Base-by-base conservation (phyloP, 1,140 invertebrate species). In the Fopius arisanus region DNA sequence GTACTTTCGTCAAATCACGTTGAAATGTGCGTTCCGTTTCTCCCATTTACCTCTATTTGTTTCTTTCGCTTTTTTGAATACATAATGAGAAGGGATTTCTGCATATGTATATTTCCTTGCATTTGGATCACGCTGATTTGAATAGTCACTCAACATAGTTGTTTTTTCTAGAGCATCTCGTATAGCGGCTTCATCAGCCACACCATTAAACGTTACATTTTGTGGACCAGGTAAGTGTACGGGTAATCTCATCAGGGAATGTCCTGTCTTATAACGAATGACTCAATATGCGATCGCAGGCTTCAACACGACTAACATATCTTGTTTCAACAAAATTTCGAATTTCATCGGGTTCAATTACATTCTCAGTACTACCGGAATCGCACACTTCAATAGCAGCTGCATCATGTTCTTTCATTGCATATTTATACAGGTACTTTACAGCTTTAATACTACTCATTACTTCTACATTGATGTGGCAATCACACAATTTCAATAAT, bases 311-410 rank as follows among this genome's bases (percentile, higher is more conserved):
- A 21, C 67, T 40, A 14, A 43, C 31, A 5, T 41, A 68, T 41
- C 70, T 48, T 63, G 70, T 28, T 65, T 72, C 54, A 1, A 65
- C 1, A 26, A 37, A 65, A 72, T 72, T 59, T 3, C 33, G 26
- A 19, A 72, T 72, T 65, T 72, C 70, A n/a, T 72, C 70, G 21
- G 62, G 70, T 6, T 72, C n/a, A 43, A 66, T 66, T 31, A 4
- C 29, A 3, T 31, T 31, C 21, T 16, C 26, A 26, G 10, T 19
- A 21, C 10, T 2, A 2, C 29, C 69, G 4, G 23, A 31, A 21
- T 23, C 43, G 3, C 16, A 16, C n/a, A 51, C 29, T 21, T n/a
- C 10, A 7, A 70, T 31, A n/a, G 43, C 69, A 0, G 69, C 69
- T 9, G 69, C 43, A 51, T 70, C 69, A 29, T 54, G 41, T 3